These are phyloP conservation scores for Vombatus ursinus DNA, from an alignment of 2,113 vertebrate genomes.

Conservation along the genomic window DNA sequence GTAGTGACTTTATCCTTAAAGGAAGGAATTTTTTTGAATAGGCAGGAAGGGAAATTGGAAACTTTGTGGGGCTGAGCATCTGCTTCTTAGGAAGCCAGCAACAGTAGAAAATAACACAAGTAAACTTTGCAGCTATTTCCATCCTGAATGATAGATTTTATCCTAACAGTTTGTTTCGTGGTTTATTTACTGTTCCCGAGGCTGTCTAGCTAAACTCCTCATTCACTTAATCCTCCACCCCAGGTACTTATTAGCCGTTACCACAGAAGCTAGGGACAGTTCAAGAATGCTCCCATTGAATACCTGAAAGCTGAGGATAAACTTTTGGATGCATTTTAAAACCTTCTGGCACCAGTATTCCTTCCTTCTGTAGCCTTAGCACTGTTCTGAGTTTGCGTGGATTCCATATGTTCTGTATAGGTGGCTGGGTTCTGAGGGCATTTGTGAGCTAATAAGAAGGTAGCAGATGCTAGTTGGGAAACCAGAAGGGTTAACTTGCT, in stretches of 20 bases:
- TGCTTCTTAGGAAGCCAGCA: background rate
- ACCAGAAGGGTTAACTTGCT: conserved; percentile 25
- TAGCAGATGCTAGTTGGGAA: background rate
- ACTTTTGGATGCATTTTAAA: background rate
- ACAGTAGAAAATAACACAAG: background rate
- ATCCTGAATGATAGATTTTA: background rate
- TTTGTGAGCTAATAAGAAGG: conserved; percentile 28
- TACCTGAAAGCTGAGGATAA: background rate
- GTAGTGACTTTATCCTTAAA: conserved; percentile 18
- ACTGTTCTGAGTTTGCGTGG: background rate
- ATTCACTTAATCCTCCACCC: background rate
- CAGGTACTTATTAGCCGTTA: background rate
- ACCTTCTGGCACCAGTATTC: too few species aligned
- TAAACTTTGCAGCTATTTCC: background rate
- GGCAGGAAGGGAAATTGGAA: background rate
- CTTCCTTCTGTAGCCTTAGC: background rate
- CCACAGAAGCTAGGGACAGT: background rate
- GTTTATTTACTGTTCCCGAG: conserved; percentile 21
- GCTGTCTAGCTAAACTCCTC: background rate
- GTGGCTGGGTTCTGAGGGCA: background rate
- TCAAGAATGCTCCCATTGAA: conserved; percentile 11
- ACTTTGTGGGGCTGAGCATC: background rate
- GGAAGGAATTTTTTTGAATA: conserved; percentile 11
- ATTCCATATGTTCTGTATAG: background rate
- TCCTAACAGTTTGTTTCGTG: background rate